Percentiles rank a stretch among this genome's conserved stretches.
Conservation (phyloP, 2,888 invertebrate species). For the Sipha maydis region DNA sequence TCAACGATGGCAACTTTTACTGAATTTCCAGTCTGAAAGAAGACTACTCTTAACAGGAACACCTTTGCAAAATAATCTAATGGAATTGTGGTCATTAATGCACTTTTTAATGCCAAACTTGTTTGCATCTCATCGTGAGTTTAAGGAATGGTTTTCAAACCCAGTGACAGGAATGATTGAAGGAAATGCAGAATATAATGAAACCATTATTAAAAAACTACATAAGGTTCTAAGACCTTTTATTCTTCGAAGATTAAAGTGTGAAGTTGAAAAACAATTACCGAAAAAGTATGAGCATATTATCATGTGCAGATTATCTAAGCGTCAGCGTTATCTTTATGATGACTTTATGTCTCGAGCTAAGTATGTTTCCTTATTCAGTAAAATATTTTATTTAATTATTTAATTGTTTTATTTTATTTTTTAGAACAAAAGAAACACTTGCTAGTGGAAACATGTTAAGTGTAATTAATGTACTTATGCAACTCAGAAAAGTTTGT, state of each 20-base stretch:
- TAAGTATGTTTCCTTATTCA: conserved; percentile 74
- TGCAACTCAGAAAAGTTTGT: conserved; percentile 97
- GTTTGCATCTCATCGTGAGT: conserved; percentile 95
- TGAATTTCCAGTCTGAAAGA: conserved; percentile 93
- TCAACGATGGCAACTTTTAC: conserved; percentile 95
- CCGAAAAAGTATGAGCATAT: conserved; percentile 97
- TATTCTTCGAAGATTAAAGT: conserved; percentile 88
- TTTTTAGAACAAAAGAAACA: conserved; percentile 88
- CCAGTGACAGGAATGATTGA: conserved; percentile 97
- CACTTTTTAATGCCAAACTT: conserved; percentile 98
- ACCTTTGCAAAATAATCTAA: conserved; percentile 93
- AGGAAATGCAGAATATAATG: conserved; percentile 90
- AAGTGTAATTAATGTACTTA: conserved; percentile 94
- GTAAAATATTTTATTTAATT: background rate
- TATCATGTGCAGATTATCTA: conserved; percentile 91
- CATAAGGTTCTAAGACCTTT: conserved; percentile 95
- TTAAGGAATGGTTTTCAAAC: conserved; percentile 98
- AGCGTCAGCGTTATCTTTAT: conserved; percentile 95
- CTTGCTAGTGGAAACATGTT: conserved; percentile 91
- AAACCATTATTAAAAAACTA: conserved; percentile 84
- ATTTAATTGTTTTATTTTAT: conserved; percentile 48
- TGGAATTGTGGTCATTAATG: conserved; percentile 98
- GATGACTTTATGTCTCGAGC: conserved; percentile 99
- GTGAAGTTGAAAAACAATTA: conserved; percentile 96
- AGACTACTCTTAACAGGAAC: conserved; percentile 93